These are phyloP conservation scores for Apaloderma vittatum DNA, from an alignment of 2,113 vertebrate genomes.

Conservation along the genomic window DNA sequence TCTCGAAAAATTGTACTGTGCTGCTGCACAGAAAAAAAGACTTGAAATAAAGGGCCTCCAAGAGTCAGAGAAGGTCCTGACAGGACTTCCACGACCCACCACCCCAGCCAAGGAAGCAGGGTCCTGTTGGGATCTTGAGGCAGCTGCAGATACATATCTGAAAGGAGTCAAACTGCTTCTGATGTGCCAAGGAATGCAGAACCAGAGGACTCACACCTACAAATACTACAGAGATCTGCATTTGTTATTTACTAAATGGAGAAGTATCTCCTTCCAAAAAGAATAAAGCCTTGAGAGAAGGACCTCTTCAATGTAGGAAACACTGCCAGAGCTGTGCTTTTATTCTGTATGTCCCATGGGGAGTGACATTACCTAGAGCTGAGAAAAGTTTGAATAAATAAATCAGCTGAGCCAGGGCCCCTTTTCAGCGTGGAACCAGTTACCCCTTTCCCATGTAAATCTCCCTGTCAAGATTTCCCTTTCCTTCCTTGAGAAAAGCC, in stretches of 20 bases:
- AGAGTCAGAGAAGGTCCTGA: background rate
- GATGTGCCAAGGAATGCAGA: background rate
- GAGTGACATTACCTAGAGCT: background rate
- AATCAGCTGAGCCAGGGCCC: background rate
- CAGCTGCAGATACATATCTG: background rate
- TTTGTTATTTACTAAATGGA: background rate
- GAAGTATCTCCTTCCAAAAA: background rate
- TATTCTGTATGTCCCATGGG: background rate
- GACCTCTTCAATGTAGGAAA: background rate
- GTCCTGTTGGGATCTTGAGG: background rate
- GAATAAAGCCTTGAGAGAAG: background rate
- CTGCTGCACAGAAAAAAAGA: background rate
- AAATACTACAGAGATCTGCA: background rate
- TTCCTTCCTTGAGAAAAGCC: constrained; percentile 25
- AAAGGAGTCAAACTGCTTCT: background rate
- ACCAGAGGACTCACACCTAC: background rate
- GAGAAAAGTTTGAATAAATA: constrained; percentile 16
- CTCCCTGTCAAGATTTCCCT: background rate
- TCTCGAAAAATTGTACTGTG: background rate
- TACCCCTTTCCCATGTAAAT: background rate
- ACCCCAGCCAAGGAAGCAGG: background rate
- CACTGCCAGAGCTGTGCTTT: background rate
- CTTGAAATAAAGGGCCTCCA: background rate
- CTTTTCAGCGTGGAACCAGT: background rate
- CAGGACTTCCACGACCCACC: background rate